Conservation (phyloP, 2,888 invertebrate genomes). For the Epicampocera succincta region DNA sequence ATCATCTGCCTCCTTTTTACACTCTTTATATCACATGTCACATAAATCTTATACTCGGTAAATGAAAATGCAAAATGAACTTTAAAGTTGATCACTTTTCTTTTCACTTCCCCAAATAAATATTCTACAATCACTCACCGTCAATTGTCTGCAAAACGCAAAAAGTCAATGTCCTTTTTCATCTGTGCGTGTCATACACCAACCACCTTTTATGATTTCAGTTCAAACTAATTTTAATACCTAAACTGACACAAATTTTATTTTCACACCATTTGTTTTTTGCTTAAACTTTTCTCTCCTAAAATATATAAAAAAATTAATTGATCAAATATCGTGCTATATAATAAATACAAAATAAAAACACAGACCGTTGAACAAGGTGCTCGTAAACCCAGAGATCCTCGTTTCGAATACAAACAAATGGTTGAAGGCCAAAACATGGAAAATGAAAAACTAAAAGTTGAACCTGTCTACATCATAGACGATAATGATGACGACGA, state of each 20-base stretch:
- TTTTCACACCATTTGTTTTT: constrained; percentile 59
- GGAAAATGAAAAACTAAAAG: constrained; percentile 70
- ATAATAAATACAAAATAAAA: constrained; percentile 37
- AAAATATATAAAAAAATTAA: constrained; percentile 19
- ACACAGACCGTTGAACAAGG: constrained; percentile 32
- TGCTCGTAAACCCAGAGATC: constrained; percentile 55
- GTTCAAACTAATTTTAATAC: constrained; percentile 23
- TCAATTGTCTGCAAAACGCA: constrained; percentile 34
- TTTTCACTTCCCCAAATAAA: constrained; percentile 10
- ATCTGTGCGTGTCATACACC: constrained; percentile 52
- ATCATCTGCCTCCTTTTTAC: constrained; percentile 8
- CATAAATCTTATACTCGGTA: neutral
- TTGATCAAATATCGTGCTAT: constrained; percentile 11
- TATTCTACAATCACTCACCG: constrained; percentile 25
- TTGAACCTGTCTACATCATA: constrained; percentile 78
- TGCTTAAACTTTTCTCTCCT: constrained; percentile 33
- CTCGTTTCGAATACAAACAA: constrained; percentile 76
- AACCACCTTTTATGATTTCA: constrained; percentile 10
- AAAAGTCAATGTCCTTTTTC: constrained; percentile 51
- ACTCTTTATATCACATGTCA: constrained; percentile 22
- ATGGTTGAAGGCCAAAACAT: constrained; percentile 74
- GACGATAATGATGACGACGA: constrained; percentile 74
- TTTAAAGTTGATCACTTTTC: constrained; percentile 28
- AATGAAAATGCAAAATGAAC: neutral
- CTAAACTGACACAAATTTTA: constrained; percentile 49